phyloP scores from a whole-genome alignment of 2,113 vertebrate genomes.

The Otolemur garnettii region DNA sequence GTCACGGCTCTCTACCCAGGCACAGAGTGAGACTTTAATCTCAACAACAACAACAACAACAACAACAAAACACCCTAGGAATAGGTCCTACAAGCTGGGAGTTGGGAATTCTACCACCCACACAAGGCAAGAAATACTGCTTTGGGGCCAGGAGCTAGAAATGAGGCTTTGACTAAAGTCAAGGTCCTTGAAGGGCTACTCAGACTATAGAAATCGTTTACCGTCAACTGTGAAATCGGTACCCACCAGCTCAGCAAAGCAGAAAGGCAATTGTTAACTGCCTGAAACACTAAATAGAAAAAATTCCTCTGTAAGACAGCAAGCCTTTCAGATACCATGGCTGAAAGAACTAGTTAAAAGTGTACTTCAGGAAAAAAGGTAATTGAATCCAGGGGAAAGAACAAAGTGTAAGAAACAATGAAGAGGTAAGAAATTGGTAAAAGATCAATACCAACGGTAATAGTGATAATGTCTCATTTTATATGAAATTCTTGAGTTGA shows the following conservation, averaged over 20 bases:
- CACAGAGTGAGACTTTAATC: too few relatives aligned
- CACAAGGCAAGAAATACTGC: not conserved
- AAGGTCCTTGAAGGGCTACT: not conserved
- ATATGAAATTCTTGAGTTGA: not conserved
- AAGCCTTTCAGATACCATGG: not conserved
- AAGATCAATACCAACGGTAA: not conserved
- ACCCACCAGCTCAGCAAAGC: not conserved
- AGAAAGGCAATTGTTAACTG: not conserved
- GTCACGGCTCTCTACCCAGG: too few relatives aligned
- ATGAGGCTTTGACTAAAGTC: not conserved
- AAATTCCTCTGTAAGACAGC: not conserved
- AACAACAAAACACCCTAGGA: not conserved
- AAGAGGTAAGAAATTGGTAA: not conserved
- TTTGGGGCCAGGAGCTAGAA: not conserved
- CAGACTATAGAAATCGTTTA: not conserved
- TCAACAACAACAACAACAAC: too few relatives aligned
- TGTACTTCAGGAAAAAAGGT: not conserved
- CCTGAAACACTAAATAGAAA: not conserved
- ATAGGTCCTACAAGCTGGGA: not conserved
- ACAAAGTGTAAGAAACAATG: not conserved
- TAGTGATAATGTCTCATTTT: not conserved
- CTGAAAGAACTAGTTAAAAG: not conserved
- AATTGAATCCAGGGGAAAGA: constrained; percentile 54
- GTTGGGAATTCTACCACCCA: not conserved
- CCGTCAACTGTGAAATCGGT: constrained; percentile 15